These are phyloP conservation scores for Pachyrhynchus sulphureomaculatus DNA, from an alignment of 1,140 invertebrate species.

Conservation along the genomic window DNA sequence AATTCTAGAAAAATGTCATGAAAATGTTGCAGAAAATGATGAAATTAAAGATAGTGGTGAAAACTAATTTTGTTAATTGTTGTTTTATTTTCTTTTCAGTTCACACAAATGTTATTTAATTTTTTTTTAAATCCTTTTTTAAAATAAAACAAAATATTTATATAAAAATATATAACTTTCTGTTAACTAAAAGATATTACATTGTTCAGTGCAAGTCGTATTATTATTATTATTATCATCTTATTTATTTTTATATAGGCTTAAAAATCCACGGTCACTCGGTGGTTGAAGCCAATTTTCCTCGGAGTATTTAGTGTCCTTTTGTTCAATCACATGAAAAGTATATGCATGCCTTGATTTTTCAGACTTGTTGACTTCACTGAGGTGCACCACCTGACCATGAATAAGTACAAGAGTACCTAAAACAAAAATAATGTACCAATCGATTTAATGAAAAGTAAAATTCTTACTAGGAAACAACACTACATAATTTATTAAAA, in stretches of 20 bases:
- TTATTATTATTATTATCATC: too few species aligned
- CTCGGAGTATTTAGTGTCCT: constrained; percentile 71
- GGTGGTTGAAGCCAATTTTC: constrained; percentile 84
- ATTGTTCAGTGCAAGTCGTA: too few species aligned
- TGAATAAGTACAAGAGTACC: constrained; percentile 88
- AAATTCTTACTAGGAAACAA: too few species aligned
- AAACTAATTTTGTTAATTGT: not conserved
- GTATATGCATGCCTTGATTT: constrained; percentile 92
- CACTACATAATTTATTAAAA: too few species aligned
- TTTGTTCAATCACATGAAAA: constrained; percentile 88
- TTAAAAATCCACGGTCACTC: constrained; percentile 57
- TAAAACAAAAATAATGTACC: constrained; percentile 57
- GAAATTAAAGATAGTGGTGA: not conserved
- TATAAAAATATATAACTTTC: too few species aligned
- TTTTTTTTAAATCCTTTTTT: too few species aligned
- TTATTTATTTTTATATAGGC: constrained; percentile 59
- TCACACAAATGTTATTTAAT: too few species aligned
- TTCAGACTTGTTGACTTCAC: constrained; percentile 79
- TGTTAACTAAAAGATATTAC: too few species aligned
- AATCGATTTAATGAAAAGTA: too few species aligned
- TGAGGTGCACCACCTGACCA: constrained; percentile 91
- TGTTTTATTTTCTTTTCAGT: not conserved
- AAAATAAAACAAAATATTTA: too few species aligned
- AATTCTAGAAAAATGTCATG: not conserved
- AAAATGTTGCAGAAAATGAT: not conserved